A percentile compares a stretch with the other conserved stretches of the same genome.
Conservation (phyloP, 2,888 invertebrate species). For the Caenorhabditis afra region DNA sequence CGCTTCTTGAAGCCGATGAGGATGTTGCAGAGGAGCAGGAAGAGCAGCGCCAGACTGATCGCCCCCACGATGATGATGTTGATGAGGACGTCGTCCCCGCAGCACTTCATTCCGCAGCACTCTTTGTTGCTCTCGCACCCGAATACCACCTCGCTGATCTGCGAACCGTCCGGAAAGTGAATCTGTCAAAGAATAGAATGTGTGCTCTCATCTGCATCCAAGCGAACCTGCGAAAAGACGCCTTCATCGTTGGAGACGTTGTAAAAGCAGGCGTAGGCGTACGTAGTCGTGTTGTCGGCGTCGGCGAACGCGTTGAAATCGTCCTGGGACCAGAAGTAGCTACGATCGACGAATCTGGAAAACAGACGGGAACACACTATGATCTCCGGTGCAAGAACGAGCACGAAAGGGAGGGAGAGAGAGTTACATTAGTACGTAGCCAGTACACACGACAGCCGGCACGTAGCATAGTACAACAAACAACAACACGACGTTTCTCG, state of each 20-base stretch:
- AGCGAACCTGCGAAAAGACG: constrained; percentile 22
- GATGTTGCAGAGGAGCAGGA: constrained; percentile 59
- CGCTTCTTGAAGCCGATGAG: constrained; percentile 61
- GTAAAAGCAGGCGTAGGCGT: constrained; percentile 38
- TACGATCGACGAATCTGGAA: constrained; percentile 53
- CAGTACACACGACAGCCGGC: constrained; percentile 27
- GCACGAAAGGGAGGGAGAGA: too few species aligned
- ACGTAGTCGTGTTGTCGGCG: constrained; percentile 19
- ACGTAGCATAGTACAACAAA: constrained; percentile 49
- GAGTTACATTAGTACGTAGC: constrained; percentile 10
- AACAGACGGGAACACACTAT: constrained; percentile 3
- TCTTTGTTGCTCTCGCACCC: constrained; percentile 57
- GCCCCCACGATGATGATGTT: constrained; percentile 59
- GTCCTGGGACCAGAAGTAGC: constrained; percentile 38
- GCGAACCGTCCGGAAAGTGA: constrained; percentile 28
- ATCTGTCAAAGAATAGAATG: constrained; percentile 21
- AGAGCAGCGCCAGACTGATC: constrained; percentile 50
- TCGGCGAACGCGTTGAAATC: constrained; percentile 31
- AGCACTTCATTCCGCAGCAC: constrained; percentile 60
- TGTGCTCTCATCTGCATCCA: background rate
- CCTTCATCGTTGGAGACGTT: constrained; percentile 27
- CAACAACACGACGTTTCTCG: constrained; percentile 18
- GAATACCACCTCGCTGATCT: constrained; percentile 29
- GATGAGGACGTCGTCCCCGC: constrained; percentile 59
- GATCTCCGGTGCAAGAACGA: constrained; percentile 9